Evolutionary conservation across 2,888 invertebrate species (phyloP).

Genomic region (Eupithecia tripunctaria): DNA sequence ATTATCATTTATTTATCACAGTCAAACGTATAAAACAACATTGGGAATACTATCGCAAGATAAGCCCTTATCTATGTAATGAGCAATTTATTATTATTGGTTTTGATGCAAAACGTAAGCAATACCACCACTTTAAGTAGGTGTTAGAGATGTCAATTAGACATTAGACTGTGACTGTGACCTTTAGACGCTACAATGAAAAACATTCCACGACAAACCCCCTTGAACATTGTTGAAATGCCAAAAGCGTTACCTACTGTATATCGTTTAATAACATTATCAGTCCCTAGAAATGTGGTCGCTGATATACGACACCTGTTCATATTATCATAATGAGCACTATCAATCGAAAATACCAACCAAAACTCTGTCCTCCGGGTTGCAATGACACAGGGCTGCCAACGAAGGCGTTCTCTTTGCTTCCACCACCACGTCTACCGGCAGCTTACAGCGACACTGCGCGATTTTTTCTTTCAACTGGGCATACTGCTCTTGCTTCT

Average conservation of each 20-base stretch:
- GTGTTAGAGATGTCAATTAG: neutral
- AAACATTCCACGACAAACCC: neutral
- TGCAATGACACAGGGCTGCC: slow-evolving; percentile 70
- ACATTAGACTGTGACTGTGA: neutral
- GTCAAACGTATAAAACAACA: neutral
- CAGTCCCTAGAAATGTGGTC: neutral
- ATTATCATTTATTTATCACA: neutral
- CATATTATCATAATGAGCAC: neutral
- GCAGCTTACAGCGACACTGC: slow-evolving; percentile 72
- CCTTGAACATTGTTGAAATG: neutral
- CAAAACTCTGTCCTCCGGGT: slow-evolving; percentile 60
- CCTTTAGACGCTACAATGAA: neutral
- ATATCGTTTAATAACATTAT: neutral
- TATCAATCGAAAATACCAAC: slow-evolving; percentile 45
- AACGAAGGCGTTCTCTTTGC: slow-evolving; percentile 74
- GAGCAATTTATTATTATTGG: neutral
- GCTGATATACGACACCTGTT: neutral
- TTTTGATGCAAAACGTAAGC: neutral
- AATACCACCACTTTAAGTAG: neutral
- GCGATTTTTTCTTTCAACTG: slow-evolving; percentile 59
- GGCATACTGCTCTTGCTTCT: slow-evolving; percentile 55
- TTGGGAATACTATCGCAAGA: neutral
- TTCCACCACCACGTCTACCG: slow-evolving; percentile 63
- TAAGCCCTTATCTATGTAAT: neutral
- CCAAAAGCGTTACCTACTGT: neutral